Percentiles rank a stretch among this genome's conserved stretches.
These are phyloP conservation scores for Sebastes diaconus DNA, from an alignment of 2,797 vertebrate genomes.

Conservation along the genomic window DNA sequence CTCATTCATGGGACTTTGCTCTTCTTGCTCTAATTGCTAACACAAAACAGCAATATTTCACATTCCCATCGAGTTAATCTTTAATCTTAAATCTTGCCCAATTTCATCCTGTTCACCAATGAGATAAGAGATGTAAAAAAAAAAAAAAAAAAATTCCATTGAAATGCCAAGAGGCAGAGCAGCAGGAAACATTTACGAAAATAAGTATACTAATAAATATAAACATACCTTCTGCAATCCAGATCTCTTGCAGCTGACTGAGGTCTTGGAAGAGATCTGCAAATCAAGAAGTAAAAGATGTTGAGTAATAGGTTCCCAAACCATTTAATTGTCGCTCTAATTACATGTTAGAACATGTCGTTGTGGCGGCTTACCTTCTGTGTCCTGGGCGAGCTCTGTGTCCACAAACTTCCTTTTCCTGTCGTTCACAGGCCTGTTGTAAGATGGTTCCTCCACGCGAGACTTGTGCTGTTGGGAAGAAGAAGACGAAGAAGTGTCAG, in stretches of 20 bases:
- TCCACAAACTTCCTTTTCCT: conserved; percentile 96
- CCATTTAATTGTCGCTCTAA: not conserved
- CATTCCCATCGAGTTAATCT: conserved; percentile 56
- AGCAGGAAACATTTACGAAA: not conserved
- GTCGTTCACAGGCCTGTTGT: conserved; percentile 83
- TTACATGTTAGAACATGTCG: not conserved
- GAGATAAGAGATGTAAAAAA: not conserved
- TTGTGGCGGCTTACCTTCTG: conserved; percentile 86
- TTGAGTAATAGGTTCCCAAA: not conserved
- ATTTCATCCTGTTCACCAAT: not conserved
- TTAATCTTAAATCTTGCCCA: conserved; percentile 26
- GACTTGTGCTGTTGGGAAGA: conserved; percentile 75
- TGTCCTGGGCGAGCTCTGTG: conserved; percentile 94
- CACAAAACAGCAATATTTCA: conserved; percentile 22
- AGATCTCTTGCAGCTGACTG: conserved; percentile 96
- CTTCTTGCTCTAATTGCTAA: conserved; percentile 19
- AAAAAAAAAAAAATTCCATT: not conserved
- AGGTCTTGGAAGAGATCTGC: conserved; percentile 97
- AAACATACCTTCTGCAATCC: conserved; percentile 93
- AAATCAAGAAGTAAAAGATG: not conserved
- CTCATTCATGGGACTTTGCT: conserved; percentile 51
- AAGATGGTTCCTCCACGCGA: conserved; percentile 82
- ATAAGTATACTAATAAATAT: not conserved
- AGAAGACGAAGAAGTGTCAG: conserved; percentile 12
- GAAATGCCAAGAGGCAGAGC: not conserved